phyloP scores from a whole-genome alignment of 2,888 invertebrate species.

The Cryptocephalus primarius region DNA sequence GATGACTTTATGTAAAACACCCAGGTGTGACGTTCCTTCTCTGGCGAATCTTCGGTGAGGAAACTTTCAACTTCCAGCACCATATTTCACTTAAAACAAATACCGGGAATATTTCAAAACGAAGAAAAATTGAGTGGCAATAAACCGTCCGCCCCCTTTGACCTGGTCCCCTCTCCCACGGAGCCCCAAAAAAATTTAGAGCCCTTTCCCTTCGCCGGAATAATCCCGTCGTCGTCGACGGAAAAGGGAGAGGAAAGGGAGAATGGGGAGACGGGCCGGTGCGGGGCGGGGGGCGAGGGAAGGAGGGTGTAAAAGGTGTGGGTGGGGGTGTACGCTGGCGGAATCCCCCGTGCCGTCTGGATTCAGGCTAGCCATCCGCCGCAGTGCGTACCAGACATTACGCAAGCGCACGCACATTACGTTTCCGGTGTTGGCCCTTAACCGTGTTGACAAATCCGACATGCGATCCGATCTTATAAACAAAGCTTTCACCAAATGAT shows the following conservation, averaged over 20 bases:
- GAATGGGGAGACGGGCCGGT: not conserved
- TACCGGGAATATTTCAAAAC: no score
- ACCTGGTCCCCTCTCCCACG: not conserved
- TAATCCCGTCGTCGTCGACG: slow-evolving; percentile 6
- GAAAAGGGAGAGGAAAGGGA: not conserved
- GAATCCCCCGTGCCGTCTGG: slow-evolving; percentile 25
- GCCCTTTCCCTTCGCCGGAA: not conserved
- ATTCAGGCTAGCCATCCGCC: slow-evolving; percentile 26
- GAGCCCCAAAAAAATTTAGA: no score
- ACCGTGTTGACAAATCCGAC: no score
- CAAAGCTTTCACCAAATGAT: no score
- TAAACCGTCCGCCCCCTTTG: not conserved
- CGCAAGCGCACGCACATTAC: slow-evolving; percentile 16
- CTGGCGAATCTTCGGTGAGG: no score
- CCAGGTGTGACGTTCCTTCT: no score
- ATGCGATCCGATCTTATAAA: no score
- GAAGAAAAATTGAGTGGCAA: no score
- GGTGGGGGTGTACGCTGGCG: slow-evolving; percentile 11
- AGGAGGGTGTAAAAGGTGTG: slow-evolving; percentile 16
- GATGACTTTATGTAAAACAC: no score
- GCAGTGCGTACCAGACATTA: slow-evolving; percentile 16
- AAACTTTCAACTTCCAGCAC: no score
- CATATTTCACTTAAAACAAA: no score
- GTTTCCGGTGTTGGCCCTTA: slow-evolving; percentile 1
- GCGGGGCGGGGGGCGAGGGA: slow-evolving; percentile 10